Evolutionary conservation across 2,113 vertebrate genomes (phyloP).

Genomic region (Thamnophis sirtalis): DNA sequence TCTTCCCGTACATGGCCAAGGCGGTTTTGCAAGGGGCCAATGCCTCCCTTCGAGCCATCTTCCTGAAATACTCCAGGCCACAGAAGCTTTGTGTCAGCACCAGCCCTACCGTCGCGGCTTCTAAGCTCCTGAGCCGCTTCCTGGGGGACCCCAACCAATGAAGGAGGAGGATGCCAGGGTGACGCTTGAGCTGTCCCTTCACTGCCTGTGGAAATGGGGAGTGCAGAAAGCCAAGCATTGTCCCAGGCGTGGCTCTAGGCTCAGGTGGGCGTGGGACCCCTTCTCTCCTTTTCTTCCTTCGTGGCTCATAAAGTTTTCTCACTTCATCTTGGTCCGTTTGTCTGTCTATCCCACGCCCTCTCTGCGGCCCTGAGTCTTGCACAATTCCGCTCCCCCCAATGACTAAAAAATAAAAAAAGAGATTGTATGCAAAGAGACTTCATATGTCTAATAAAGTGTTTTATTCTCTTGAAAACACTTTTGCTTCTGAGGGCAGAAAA

Average conservation of each 20-base stretch:
- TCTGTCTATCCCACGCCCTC: not conserved
- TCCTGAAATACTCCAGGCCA: slow-evolving; percentile 76
- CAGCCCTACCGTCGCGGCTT: slow-evolving; percentile 61
- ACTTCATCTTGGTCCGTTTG: not conserved
- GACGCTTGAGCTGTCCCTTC: not conserved
- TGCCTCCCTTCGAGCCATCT: slow-evolving; percentile 67
- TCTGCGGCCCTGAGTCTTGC: not conserved
- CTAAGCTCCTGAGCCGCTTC: slow-evolving; percentile 10
- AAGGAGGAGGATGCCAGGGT: not conserved
- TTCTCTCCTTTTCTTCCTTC: not conserved
- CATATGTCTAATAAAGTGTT: slow-evolving; percentile 41
- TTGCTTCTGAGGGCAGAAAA: not conserved
- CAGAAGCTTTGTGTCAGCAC: slow-evolving; percentile 72
- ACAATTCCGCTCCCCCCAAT: not conserved
- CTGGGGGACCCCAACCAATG: not conserved
- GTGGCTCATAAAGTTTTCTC: not conserved
- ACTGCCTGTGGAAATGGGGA: not conserved
- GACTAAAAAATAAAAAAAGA: not conserved
- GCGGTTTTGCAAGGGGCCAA: slow-evolving; percentile 67
- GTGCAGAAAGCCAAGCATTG: not conserved
- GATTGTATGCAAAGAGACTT: not conserved
- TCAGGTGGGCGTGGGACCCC: no score
- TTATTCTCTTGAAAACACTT: not conserved
- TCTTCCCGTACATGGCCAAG: slow-evolving; percentile 68
- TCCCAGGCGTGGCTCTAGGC: not conserved